Evolutionary conservation across 2,797 vertebrate genomes (phyloP), one percentile per base, ranked within the genome.

Genomic region (Smutsia temminckii): DNA sequence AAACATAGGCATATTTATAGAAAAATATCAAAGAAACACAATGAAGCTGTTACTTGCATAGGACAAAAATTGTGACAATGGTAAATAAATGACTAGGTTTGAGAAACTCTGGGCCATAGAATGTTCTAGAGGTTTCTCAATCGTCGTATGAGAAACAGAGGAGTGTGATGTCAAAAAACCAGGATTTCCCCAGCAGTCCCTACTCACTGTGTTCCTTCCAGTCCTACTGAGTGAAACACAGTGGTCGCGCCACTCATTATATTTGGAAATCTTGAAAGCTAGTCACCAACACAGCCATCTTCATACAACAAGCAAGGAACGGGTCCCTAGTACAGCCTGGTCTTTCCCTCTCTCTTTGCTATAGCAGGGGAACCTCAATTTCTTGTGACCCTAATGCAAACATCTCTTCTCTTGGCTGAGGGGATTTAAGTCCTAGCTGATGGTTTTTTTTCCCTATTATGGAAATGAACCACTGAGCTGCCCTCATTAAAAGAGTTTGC

Each of bases 401-500:
- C 51, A 6, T 42, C 4, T 72, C 69, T 80, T 63, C 51, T 80
- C 53, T 64, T 23, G 40, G 57, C 42, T 12, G 27, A 81, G 14
- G 14, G 18, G 46, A 75, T 34, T 85, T 71, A 71, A 69, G 37
- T 53, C 23, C 51, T 55, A 1, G 17, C 16, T 68, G 69, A 80
- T 42, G n/a, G 17, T 32, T 74, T 10, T 20, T 40, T 37, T 34
- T 85, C 61, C 55, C 53, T 87, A 3, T 90, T 75, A 84, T 37
- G 77, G 68, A 93, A 95, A 94, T 55, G 32, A 79, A 68, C n/a
- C 63, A 55, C 77, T 21, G 10, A 92, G 59, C 46, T 53, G 18
- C 11, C 71, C 59, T 93, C 46, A 34, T 42, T 71, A 89, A 86
- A 92, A 94, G 32, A 57, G 79, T 75, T 66, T 87, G 59, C 74